Evolutionary conservation across 2,113 vertebrate species (phyloP).

Genomic region (Pandion haliaetus): DNA sequence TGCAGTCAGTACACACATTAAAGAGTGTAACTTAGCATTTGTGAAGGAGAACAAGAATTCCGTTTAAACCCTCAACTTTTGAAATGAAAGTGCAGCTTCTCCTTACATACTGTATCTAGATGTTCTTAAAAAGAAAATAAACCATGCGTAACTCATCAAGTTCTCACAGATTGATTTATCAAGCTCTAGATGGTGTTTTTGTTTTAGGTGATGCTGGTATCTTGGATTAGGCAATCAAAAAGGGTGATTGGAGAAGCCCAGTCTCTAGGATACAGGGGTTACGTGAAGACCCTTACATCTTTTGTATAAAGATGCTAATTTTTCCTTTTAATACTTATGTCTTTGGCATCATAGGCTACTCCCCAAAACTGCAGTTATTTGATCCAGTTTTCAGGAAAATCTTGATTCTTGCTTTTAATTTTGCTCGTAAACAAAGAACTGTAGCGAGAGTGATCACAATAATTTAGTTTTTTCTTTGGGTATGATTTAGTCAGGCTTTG

Average conservation of each 20-base stretch:
- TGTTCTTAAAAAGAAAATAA: neutral
- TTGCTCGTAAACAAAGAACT: neutral
- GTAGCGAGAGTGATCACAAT: neutral
- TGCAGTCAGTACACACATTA: neutral
- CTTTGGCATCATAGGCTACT: neutral
- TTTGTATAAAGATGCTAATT: neutral
- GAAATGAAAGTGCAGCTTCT: neutral
- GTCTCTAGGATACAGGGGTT: neutral
- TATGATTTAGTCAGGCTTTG: neutral
- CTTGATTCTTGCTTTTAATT: neutral
- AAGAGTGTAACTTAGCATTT: neutral
- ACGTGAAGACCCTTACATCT: neutral
- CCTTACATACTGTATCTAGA: neutral
- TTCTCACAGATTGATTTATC: neutral
- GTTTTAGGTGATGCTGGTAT: neutral
- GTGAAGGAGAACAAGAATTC: neutral
- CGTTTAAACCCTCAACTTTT: neutral
- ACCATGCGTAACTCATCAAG: neutral
- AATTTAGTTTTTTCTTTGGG: neutral
- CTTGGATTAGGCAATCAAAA: neutral
- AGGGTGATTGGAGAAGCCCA: neutral
- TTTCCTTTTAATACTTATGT: neutral
- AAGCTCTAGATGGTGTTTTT: neutral
- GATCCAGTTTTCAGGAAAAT: neutral
- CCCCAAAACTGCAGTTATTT: neutral